Base-by-base conservation (phyloP, 1,140 invertebrate species). In the Saccostrea echinata region DNA sequence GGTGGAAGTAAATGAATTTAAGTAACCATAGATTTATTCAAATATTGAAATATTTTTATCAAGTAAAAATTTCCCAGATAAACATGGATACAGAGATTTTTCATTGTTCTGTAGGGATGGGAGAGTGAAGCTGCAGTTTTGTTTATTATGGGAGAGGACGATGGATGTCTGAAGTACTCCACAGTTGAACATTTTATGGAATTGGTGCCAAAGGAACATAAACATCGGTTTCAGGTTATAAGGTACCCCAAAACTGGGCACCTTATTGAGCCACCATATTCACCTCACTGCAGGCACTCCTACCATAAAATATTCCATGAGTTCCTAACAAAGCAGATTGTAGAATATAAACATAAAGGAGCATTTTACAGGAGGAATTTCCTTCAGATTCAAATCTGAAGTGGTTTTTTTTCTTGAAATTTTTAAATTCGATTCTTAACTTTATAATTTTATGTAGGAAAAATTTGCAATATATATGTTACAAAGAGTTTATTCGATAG, bases 181-280 rank as follows among this genome's bases (percentile, higher is more conserved):
- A 83, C 84, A 84, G 68, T 61, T 53, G 52, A 84, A 51, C 52
- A 82, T 18, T 89, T 80, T 18, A 76, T 85, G 18, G 84, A 87
- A 9, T 55, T n/a, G 6, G 84, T 84, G 3, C 89, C 89, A 51
- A 24, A 6, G 16, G 68, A 89, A 18, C 83, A 88, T 18, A 89
- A 81, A 71, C 52, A 83, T 18, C 89, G 90, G 53, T 51, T 92
- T 0, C 84, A 87, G 53, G 18, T 90, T 4, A 53, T 88, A 13
- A 80, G 80, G n/a, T 92, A 92, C 61, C 88, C 83, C 11, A 89
- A 88, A 0, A 86, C 91, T 53, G 91, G 91, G 6, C 91, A 92
- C 61, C 88, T 92, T 12, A 88, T 92, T 18, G 91, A 92, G 53
- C 91, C 91, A 24, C 91, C 91, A 21, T 90, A 90, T 55, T 43